phyloP scores from a whole-genome alignment of 2,113 vertebrate species.

The Notarius quadriscutis region DNA sequence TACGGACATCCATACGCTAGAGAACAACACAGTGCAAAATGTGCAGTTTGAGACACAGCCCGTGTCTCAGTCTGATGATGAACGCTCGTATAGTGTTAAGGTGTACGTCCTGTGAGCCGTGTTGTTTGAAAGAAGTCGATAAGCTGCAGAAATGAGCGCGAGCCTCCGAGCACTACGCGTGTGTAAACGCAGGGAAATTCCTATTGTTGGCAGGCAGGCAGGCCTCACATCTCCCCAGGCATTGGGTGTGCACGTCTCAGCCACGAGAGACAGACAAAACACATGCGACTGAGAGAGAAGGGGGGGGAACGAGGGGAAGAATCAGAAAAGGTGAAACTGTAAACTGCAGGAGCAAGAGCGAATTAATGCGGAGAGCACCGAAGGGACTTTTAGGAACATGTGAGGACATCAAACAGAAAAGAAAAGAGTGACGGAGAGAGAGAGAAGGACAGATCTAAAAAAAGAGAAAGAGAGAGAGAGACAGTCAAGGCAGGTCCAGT shows the following conservation, averaged over 20 bases:
- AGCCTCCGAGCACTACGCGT: conserved; percentile 57
- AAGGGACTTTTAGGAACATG: conserved; percentile 68
- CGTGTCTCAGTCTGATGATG: neutral
- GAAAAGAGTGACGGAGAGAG: conserved; percentile 57
- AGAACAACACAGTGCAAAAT: neutral
- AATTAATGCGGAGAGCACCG: conserved; percentile 60
- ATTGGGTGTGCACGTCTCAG: conserved; percentile 64
- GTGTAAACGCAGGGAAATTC: conserved; percentile 76
- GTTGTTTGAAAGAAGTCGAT: conserved; percentile 11
- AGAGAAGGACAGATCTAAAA: conserved; percentile 4
- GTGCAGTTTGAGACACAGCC: neutral
- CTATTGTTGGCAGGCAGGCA: conserved; percentile 77
- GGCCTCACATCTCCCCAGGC: conserved; percentile 70
- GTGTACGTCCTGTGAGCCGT: neutral
- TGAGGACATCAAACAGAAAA: conserved; percentile 72
- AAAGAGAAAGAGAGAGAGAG: neutral
- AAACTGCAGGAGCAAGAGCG: conserved; percentile 42
- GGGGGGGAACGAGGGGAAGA: conserved; percentile 16
- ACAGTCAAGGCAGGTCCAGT: conserved; percentile 70
- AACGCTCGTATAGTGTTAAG: too few species aligned
- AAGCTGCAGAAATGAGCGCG: conserved; percentile 37
- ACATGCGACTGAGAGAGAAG: conserved; percentile 46
- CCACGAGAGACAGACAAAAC: conserved; percentile 67
- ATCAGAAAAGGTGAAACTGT: conserved; percentile 51
- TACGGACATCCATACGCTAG: neutral